A percentile compares a stretch with the other conserved stretches of the same genome.
These are phyloP conservation scores for Dolichoris vasculosae DNA, from an alignment of 1,140 invertebrate species.

Conservation along the genomic window DNA sequence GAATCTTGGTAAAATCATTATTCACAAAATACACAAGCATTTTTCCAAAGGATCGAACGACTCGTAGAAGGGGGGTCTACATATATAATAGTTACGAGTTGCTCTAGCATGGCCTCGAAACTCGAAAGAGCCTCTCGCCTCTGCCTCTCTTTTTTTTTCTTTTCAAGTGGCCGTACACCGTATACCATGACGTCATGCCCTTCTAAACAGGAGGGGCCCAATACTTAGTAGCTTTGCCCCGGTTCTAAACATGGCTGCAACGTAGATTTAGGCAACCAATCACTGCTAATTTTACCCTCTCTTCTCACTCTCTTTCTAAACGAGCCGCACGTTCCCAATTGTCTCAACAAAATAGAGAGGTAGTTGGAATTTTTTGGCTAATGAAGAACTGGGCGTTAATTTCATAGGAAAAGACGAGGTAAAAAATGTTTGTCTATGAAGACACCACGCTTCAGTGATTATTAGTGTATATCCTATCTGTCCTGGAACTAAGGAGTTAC, in stretches of 20 bases:
- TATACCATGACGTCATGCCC: constrained; percentile 70
- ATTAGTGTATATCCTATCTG: background rate
- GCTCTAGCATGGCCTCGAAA: constrained; percentile 50
- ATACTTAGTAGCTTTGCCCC: constrained; percentile 8
- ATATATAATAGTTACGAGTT: constrained; percentile 25
- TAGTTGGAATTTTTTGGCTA: constrained; percentile 52
- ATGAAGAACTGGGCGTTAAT: constrained; percentile 33
- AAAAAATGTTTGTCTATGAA: constrained; percentile 36
- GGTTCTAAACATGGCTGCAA: constrained; percentile 70
- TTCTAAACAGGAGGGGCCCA: constrained; percentile 75
- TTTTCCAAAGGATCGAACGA: background rate
- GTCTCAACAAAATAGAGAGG: background rate
- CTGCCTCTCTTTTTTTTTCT: background rate
- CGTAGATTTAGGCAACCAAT: constrained; percentile 71
- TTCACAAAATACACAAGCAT: constrained; percentile 23
- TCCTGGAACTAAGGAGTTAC: too few species aligned
- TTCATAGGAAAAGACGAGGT: constrained; percentile 39
- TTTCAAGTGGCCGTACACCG: constrained; percentile 51
- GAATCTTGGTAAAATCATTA: background rate
- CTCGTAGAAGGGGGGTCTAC: constrained; percentile 10
- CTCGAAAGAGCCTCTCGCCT: constrained; percentile 46
- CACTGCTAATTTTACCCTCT: constrained; percentile 34
- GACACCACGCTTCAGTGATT: background rate
- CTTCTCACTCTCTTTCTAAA: constrained; percentile 57
- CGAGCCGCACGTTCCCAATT: constrained; percentile 42